Base-by-base conservation (phyloP, 2,113 vertebrate genomes). In the Osmerus eperlanus region DNA sequence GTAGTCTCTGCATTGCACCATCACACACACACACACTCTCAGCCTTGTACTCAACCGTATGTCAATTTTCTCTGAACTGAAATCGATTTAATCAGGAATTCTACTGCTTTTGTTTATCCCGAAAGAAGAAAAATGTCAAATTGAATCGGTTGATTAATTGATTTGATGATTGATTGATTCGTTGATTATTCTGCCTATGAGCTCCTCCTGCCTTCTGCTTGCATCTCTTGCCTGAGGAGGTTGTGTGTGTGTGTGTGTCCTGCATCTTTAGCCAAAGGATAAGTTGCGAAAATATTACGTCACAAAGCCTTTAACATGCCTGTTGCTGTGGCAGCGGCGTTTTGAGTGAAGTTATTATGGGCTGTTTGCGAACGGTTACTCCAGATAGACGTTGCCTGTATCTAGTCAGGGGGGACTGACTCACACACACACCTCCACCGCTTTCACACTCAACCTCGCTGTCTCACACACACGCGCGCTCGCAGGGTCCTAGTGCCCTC, bases 261-360 rank as follows among this genome's bases (percentile, higher is more conserved):
- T 83, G 75, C 85, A 76, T 81, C 75, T 87, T 88, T 88, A 90
- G 87, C 90, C 89, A 89, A 90, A 92, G 88, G 84, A 84, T 84
- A 86, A 74, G 75, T 76, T 68, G 77, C 52, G 66, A 77, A 76
- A 83, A 83, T 78, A 81, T 62, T 65, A 74, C 65, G 77, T 81
- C 76, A 36, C 71, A 70, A 47, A 68, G 81, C 78, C 70, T 88
- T 85, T 41, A 29, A 63, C 66, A 70, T 76, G 55, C 67, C 70
- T 75, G 80, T 80, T 68, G 61, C 72, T 21, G 1, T 55, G 55
- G 72, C 81, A 68, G 71, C 80, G 71, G 73, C 63, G 67, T 71
- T 77, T 73, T 61, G 68, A 77, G 21, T 68, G 60, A 70, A 78
- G 52, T 73, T 63, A 13, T 28, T 67, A 29, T 56, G 71, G 73